Evolutionary conservation across 35 echinoderm and acorn worm species (phyloP).

Genomic region (Chiridota heheva): DNA sequence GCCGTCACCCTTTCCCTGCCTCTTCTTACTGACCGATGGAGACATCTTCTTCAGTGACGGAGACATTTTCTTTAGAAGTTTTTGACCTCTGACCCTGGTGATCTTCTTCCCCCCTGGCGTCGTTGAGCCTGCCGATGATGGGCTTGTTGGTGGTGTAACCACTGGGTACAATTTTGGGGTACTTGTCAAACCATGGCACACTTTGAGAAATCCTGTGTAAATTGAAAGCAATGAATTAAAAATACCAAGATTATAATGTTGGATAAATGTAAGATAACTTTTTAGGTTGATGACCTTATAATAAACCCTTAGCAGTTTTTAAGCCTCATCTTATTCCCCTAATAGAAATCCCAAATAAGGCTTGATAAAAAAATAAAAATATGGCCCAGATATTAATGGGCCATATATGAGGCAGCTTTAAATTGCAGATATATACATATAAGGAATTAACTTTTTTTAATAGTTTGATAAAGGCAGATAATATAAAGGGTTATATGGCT

Average conservation of each 20-base stretch:
- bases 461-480: too few relatives aligned
- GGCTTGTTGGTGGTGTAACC: constrained; percentile 54
- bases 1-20: constrained; percentile 63
- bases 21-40: constrained; percentile 47
- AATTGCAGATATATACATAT: too few relatives aligned
- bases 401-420: background rate
- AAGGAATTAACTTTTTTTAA: too few relatives aligned
- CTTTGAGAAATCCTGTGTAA: constrained; percentile 24
- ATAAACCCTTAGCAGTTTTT: background rate
- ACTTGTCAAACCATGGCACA: constrained; percentile 4
- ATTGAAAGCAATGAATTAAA: background rate
- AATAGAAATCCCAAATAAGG: background rate
- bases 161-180: constrained; percentile 40
- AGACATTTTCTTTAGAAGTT: background rate
- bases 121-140: constrained; percentile 11
- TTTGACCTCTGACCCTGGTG: background rate
- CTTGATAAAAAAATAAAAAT: background rate
- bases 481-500: too few relatives aligned
- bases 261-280: background rate
- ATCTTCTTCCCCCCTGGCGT: background rate
- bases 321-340: background rate
- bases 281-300: background rate
- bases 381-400: background rate
- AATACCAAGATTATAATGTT: background rate
- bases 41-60: constrained; percentile 18